Base-by-base conservation (phyloP, 1,140 invertebrate species). In the Reticulitermes speratus region DNA sequence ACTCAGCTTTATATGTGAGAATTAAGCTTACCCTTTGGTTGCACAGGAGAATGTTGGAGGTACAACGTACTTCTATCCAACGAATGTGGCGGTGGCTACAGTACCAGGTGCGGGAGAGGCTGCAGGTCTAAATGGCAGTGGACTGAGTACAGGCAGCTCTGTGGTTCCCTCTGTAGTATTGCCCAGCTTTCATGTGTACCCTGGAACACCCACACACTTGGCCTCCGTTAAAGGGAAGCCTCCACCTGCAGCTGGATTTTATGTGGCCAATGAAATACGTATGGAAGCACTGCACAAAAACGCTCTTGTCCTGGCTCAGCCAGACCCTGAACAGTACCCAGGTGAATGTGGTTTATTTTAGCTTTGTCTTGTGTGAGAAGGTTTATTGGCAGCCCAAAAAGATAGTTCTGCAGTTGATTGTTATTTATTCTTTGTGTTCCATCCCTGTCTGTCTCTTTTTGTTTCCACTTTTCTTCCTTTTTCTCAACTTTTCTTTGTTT, bases 21-120 rank as follows among this genome's bases (percentile, higher is more conserved):
- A 48, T 9, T 16, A 55, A 19, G 52, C 52, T 21, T 21, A 55
- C 14, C 19, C 3, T 32, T 69, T 69, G 21, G 52, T 21, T 85
- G 8, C 48, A 38, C 91, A 98, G 94, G 97, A 98, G 91, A 97
- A 97, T 93, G 96, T 98, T 87, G 96, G 96, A 83, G 97, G 97
- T 38, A 98, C 97, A 32, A 98, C 97, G 12, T 98, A 98, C 91
- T 98, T 98, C 91, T 98, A 97, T 89, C 90, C 93, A 65, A 90
- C 93, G 69, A 91, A 91, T 81, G 91, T 91, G 86, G 88, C 88
- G 75, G 86, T 87, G 85, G 88, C 65, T n/a, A 30, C 89, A 88
- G 88, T 87, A 75, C 86, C 88, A 86, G 88, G 25, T n/a, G 32
- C 89, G 88, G 82, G 85, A 89, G 52, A 89, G 87, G 48, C 90